Conservation (phyloP, 2,888 invertebrate species). For the Brenthis ino region DNA sequence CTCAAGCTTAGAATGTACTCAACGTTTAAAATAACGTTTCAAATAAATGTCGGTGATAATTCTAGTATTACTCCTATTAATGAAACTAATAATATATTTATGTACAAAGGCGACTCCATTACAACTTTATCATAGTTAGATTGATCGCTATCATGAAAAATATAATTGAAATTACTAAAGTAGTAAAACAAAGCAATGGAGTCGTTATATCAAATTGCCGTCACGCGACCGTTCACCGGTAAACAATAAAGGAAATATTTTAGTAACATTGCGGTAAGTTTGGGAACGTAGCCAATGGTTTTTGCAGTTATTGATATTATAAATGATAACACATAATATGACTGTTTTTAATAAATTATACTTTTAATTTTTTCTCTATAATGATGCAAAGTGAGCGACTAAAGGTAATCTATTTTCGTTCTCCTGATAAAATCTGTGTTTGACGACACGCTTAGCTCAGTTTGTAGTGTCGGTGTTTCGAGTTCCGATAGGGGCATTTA, state of each 20-base stretch:
- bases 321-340: background rate
- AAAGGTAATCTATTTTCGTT: too few species aligned
- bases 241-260: conserved; percentile 13
- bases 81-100: too few species aligned
- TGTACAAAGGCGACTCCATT: too few species aligned
- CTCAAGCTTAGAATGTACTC: too few species aligned
- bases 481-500: too few species aligned
- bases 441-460: too few species aligned
- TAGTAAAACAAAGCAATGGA: conserved; percentile 9
- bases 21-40: too few species aligned
- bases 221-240: conserved; percentile 4
- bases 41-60: too few species aligned
- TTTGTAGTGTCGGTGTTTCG: too few species aligned
- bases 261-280: conserved; percentile 5
- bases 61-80: too few species aligned
- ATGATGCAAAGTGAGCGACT: background rate
- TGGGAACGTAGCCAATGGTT: conserved; percentile 10
- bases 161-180: conserved; percentile 3
- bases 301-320: background rate
- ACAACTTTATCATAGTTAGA: background rate
- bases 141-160: background rate
- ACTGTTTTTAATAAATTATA: background rate
- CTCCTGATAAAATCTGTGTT: too few species aligned
- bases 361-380: background rate
- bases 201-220: conserved; percentile 4